Evolutionary conservation across 2,113 vertebrate species (phyloP).

Genomic region (Pterocles burchelli): DNA sequence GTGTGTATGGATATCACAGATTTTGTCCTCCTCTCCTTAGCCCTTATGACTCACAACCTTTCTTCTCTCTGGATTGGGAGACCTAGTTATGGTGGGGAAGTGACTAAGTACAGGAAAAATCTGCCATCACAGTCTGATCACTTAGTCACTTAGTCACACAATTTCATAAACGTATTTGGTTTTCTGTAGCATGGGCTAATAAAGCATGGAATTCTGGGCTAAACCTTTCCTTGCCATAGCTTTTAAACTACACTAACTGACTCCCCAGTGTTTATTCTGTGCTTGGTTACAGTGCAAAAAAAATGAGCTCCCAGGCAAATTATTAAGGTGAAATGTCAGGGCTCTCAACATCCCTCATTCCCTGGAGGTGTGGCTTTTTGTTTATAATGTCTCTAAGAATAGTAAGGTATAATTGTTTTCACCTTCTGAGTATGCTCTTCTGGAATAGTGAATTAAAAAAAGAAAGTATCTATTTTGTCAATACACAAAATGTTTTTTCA

Average conservation of each 20-base stretch:
- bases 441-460: not conserved
- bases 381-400: not conserved
- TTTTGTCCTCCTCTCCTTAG: not conserved
- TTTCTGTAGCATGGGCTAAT: not conserved
- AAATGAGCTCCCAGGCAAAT: not conserved
- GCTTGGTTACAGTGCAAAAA: not conserved
- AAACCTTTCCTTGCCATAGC: not conserved
- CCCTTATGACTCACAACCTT: not conserved
- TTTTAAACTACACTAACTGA: not conserved
- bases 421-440: not conserved
- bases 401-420: not conserved
- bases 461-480: not conserved
- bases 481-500: not conserved
- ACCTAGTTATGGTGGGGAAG: not conserved
- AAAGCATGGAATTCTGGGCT: not conserved
- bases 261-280: not conserved
- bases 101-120: slow-evolving; percentile 2
- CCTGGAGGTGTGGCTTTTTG: not conserved
- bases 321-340: not conserved
- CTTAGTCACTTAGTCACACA: not conserved
- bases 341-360: not conserved
- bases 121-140: not conserved
- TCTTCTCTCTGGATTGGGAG: not conserved
- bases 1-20: not conserved
- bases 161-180: not conserved